Conservation (phyloP, 2,113 vertebrate species). For the Caloenas nicobarica region DNA sequence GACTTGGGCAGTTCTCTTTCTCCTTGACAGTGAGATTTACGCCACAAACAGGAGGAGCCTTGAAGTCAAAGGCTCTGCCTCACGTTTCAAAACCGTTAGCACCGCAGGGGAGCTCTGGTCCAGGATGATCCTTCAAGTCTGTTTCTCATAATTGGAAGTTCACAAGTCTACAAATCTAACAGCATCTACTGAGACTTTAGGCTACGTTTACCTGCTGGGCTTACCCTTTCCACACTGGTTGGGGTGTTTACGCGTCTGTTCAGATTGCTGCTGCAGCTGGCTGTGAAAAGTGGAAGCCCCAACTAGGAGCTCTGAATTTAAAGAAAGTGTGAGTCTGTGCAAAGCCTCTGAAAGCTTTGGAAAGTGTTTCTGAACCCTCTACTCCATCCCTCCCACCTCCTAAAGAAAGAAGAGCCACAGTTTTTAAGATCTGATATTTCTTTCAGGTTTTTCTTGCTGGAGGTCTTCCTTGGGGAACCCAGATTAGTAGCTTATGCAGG, state of each 20-base stretch:
- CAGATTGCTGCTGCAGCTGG: background rate
- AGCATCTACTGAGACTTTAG: background rate
- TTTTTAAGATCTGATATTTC: constrained; percentile 14
- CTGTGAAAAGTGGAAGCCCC: background rate
- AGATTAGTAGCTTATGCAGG: background rate
- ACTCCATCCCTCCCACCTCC: background rate
- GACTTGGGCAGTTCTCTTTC: background rate
- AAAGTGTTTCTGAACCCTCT: background rate
- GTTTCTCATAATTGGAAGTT: background rate
- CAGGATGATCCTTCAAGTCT: background rate
- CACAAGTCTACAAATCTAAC: background rate
- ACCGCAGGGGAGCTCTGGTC: background rate
- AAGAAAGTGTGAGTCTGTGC: background rate
- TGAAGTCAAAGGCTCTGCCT: background rate
- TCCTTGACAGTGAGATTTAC: background rate
- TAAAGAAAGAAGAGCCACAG: background rate
- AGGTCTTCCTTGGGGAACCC: constrained; percentile 17
- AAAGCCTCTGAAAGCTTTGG: background rate
- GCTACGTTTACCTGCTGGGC: background rate
- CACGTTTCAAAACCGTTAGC: background rate
- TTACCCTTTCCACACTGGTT: background rate
- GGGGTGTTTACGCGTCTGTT: background rate
- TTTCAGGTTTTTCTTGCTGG: constrained; percentile 32
- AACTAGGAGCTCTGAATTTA: background rate
- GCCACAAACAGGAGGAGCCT: background rate